These are phyloP conservation scores for Agonopterix alstromeriana DNA, from an alignment of 2,888 invertebrate genomes.

Conservation along the genomic window DNA sequence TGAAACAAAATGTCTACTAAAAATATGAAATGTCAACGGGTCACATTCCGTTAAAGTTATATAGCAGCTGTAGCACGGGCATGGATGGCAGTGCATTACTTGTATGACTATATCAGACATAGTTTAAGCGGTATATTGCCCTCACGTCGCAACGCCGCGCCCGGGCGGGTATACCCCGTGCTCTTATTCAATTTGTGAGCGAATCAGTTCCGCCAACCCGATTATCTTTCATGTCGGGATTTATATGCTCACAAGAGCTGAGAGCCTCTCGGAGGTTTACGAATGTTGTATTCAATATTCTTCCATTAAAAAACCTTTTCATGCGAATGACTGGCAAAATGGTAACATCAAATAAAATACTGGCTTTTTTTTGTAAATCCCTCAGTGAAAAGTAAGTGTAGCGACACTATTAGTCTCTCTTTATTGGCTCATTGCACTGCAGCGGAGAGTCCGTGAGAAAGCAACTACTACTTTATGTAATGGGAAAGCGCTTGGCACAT, in stretches of 20 bases:
- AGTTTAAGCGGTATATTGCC: conserved; percentile 42
- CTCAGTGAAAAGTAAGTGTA: conserved; percentile 21
- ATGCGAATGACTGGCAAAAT: background rate
- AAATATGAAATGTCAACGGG: no score
- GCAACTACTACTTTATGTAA: conserved; percentile 50
- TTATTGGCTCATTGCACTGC: conserved; percentile 47
- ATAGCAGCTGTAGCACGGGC: no score
- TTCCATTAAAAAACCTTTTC: background rate
- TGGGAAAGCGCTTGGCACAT: conserved; percentile 55
- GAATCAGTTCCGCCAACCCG: conserved; percentile 71
- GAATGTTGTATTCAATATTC: conserved; percentile 7
- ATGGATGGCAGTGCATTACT: background rate
- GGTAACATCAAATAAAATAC: background rate
- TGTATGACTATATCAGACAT: conserved; percentile 13
- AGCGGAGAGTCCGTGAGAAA: conserved; percentile 38
- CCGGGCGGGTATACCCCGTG: conserved; percentile 42
- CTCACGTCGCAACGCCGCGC: conserved; percentile 28
- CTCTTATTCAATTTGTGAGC: conserved; percentile 72
- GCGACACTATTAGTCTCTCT: conserved; percentile 29
- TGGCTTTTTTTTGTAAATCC: background rate
- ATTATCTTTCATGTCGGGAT: conserved; percentile 69
- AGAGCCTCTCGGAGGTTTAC: conserved; percentile 34
- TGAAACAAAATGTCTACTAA: no score
- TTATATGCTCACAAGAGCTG: conserved; percentile 55
- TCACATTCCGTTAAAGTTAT: no score